Conservation (phyloP, 2,888 invertebrate species). For the Noctua pronuba region DNA sequence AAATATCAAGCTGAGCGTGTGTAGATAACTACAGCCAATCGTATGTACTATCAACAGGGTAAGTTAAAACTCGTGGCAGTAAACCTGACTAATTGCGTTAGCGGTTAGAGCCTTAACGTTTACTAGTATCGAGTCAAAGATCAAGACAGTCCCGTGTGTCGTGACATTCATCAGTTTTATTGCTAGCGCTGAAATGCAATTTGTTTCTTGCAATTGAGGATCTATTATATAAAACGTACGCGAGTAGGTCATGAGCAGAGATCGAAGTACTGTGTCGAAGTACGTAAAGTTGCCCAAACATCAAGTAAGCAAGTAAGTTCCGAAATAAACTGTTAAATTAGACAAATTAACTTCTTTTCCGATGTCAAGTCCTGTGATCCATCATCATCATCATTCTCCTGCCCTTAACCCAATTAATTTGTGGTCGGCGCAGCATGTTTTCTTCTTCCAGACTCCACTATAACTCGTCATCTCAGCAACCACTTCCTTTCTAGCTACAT, state of each 20-base stretch:
- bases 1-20: too few relatives aligned
- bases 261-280: neutral
- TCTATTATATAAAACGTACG: neutral
- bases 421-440: too few relatives aligned
- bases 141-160: slow-evolving; percentile 3
- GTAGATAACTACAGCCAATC: neutral
- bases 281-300: neutral
- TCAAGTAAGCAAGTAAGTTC: too few relatives aligned
- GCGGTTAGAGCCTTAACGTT: slow-evolving; percentile 1
- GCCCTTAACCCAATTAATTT: too few relatives aligned
- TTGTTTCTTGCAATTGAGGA: slow-evolving; percentile 13
- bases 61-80: slow-evolving; percentile 4
- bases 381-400: too few relatives aligned
- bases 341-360: too few relatives aligned
- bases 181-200: slow-evolving; percentile 18
- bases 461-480: too few relatives aligned
- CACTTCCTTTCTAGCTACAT: too few relatives aligned
- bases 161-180: slow-evolving; percentile 19
- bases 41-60: neutral
- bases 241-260: neutral
- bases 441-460: too few relatives aligned
- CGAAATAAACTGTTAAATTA: too few relatives aligned
- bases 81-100: slow-evolving; percentile 35
- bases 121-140: slow-evolving; percentile 29
- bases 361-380: too few relatives aligned